Base-by-base conservation (phyloP, 2,797 vertebrate species). In the Anguilla pacifica region DNA sequence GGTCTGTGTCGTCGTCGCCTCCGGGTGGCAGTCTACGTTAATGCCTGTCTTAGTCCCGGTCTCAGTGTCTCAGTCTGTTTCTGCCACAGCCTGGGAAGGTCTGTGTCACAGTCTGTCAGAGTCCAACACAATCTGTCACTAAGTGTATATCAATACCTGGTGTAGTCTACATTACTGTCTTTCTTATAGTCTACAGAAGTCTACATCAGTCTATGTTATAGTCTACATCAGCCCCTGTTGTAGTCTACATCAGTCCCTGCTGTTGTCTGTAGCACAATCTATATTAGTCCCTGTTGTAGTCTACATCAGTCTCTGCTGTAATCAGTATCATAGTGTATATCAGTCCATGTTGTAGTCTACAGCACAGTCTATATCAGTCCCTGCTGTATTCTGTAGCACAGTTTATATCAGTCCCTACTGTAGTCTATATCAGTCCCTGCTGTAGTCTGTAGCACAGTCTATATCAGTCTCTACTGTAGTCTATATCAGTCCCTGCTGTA, bases 1-100 rank as follows among this genome's bases (percentile, higher is more conserved):
- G 98, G 98, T 99, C 90, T 87, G n/a, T 31, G 28, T 1, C 43
- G 0, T 9, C 28, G 5, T 61, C 0, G 0, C 46, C 46, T 0
- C 35, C 35, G 35, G 35, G 64, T 15, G 2, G 43, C 6, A 39
- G 46, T 10, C 11, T 25, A 5, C 49, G 6, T 28, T 6, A 35
- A 4, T 1, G 17, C 31, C 35, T 43, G 28, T 15, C 61, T 13
- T 25, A 31, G 5, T 49, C 43, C 28, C 85, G 7, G 9, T 43
- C 43, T 15, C 49, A 77, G 22, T 77, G 4, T 6, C 22, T 3
- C 61, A 57, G 55, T 57, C 55, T 4, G 49, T 51, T 0, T 57
- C 55, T 57, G 2, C 11, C 55, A 15, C 55, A 13, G 13, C 2
- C 55, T 57, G 55, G 11, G 55, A 57, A 57, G n/a, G 67, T 70